Percentiles rank a stretch among this genome's conserved stretches.
These are phyloP conservation scores for Pangasius macronema DNA, from an alignment of 2,797 vertebrate genomes.

Conservation along the genomic window DNA sequence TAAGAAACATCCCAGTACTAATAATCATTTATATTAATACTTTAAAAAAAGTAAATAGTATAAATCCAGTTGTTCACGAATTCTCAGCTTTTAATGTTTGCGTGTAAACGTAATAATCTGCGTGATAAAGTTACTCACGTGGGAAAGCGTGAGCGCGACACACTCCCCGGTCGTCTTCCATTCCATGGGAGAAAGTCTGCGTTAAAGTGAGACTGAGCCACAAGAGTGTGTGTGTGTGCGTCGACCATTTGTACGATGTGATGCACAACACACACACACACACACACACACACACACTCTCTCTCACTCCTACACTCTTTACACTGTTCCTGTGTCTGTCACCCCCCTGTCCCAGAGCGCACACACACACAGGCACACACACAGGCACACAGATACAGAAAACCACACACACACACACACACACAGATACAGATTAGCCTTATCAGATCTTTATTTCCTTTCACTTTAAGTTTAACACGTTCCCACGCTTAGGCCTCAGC, in stretches of 20 bases:
- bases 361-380: neutral
- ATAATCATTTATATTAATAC: neutral
- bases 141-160: conserved; percentile 3
- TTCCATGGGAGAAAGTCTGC: conserved; percentile 30
- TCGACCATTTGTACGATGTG: no score
- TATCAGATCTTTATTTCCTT: neutral
- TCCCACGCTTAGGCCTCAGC: neutral
- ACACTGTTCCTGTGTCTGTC: neutral
- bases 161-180: conserved; percentile 18
- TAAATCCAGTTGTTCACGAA: neutral
- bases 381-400: neutral
- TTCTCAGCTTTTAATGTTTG: neutral
- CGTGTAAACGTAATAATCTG: neutral
- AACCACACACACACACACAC: no score
- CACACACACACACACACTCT: neutral
- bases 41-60: neutral
- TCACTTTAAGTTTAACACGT: neutral
- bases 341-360: no score
- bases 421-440: neutral
- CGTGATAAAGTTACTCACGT: conserved; percentile 17
- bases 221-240: neutral
- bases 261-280: neutral
- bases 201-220: conserved; percentile 7
- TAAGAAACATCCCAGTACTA: neutral
- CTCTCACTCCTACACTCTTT: neutral